Evolutionary conservation across 92 coral and sea anemone species (phyloP), one percentile per base, ranked within the genome.

Genomic region (Anthopleura xanthogrammica): DNA sequence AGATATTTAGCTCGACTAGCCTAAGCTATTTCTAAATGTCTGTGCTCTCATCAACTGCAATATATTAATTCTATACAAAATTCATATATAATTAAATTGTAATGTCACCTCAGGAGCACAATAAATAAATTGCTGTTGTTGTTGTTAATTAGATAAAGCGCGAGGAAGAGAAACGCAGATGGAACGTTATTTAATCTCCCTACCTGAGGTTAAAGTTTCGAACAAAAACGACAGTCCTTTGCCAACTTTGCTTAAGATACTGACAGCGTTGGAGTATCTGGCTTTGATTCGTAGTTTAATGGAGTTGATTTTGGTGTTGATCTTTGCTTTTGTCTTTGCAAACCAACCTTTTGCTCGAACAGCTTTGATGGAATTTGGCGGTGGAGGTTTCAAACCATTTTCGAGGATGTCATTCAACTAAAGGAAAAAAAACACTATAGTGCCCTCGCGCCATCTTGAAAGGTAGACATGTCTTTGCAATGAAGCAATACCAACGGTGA

Each of bases 241-340:
- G 39, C 60, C 58, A n/a, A 52, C 62, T 24, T 46, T 24, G 60
- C 41, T 55, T 19, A 77, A 58, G 22, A 77, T 50, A 3, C 22
- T 12, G 24, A n/a, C 65, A 43, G 80, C 56, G 16, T 77, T 50
- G 6, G 41, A 55, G 40, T 77, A 77, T 8, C 52, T 77, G 1
- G 80, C 65, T 16, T 77, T 39, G 60, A 52, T 77, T 77, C 41
- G 29, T 20, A 46, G 19, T 52, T 77, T 52, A 24, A 77, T 77
- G 11, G 24, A 12, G 20, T 77, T 77, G 58, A 77, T 46, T 23
- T 77, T 55, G 3, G 11, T 52, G 36, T 52, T 24, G 24, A 77
- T 77, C 60, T 77, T 24, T 52, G 80, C 42, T 52, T 50, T 52
- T 7, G 80, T 46, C 80, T 77, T 52, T 52, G 60, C 80, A n/a